Evolutionary conservation across 1,140 invertebrate genomes (phyloP).

Genomic region (Drosophila paulistorum): DNA sequence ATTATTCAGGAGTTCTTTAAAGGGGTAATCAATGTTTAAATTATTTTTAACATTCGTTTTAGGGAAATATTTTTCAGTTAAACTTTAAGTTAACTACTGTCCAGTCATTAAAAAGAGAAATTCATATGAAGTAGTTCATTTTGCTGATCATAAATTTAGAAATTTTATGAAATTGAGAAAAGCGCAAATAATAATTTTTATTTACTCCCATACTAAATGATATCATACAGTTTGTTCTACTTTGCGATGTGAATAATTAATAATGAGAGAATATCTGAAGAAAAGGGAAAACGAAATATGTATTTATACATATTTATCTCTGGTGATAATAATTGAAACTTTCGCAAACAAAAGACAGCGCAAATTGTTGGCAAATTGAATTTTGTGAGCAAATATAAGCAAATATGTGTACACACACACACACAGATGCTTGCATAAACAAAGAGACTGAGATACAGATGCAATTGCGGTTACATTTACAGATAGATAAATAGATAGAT

Average conservation of each 20-base stretch:
- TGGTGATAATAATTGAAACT: constrained; percentile 61
- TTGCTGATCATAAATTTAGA: too few relatives aligned
- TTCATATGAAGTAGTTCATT: too few relatives aligned
- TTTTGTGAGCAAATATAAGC: constrained; percentile 61
- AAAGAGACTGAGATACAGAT: constrained; percentile 8
- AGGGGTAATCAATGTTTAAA: too few relatives aligned
- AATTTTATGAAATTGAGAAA: too few relatives aligned
- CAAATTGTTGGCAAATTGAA: constrained; percentile 70
- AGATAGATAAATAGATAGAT: constrained; percentile 30
- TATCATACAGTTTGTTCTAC: too few relatives aligned
- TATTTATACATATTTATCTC: neutral
- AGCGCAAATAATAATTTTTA: too few relatives aligned
- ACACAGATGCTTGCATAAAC: neutral
- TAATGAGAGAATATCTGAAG: neutral
- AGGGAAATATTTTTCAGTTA: too few relatives aligned
- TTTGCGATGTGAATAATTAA: neutral
- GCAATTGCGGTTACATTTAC: constrained; percentile 15
- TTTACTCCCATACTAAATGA: too few relatives aligned
- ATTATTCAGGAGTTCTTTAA: too few relatives aligned
- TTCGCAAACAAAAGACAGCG: constrained; percentile 64
- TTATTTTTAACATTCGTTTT: too few relatives aligned
- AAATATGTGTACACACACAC: constrained; percentile 31
- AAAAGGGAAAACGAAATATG: neutral
- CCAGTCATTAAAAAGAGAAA: too few relatives aligned
- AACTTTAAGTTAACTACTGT: too few relatives aligned